Evolutionary conservation across 2,113 vertebrate genomes (phyloP).

Genomic region (Hyaena hyaena): DNA sequence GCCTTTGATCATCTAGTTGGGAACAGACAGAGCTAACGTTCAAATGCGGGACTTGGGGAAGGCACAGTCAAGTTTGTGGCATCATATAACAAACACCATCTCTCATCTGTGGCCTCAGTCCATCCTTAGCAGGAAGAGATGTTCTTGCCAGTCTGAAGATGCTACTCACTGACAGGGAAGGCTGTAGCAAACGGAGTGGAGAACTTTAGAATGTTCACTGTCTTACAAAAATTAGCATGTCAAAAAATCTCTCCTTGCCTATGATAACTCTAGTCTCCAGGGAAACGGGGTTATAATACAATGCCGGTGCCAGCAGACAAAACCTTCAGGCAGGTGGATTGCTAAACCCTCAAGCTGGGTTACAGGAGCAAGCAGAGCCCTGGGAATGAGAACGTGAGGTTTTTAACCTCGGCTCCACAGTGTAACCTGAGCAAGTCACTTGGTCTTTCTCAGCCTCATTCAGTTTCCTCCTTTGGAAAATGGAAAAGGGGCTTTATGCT

Average conservation of each 20-base stretch:
- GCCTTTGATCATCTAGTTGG: neutral
- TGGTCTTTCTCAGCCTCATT: neutral
- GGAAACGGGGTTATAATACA: neutral
- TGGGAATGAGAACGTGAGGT: neutral
- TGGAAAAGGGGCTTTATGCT: neutral
- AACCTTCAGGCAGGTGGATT: neutral
- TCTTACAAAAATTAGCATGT: slow-evolving; percentile 24
- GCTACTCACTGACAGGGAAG: neutral
- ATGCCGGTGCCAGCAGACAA: neutral
- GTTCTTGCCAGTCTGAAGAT: neutral
- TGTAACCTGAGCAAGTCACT: neutral
- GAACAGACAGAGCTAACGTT: neutral
- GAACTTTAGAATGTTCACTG: neutral
- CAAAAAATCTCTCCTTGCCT: slow-evolving; percentile 15
- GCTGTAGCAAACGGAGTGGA: neutral
- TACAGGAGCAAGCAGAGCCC: fast-evolving
- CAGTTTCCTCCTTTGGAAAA: neutral
- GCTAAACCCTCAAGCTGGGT: neutral
- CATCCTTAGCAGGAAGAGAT: neutral
- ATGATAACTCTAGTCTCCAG: neutral
- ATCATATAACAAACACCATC: fast-evolving
- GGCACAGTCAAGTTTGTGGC: neutral
- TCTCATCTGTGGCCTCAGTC: neutral
- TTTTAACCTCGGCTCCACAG: no score
- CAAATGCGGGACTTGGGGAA: neutral